Evolutionary conservation across 2,113 vertebrate genomes (phyloP).

Genomic region (Oceanodroma tethys): DNA sequence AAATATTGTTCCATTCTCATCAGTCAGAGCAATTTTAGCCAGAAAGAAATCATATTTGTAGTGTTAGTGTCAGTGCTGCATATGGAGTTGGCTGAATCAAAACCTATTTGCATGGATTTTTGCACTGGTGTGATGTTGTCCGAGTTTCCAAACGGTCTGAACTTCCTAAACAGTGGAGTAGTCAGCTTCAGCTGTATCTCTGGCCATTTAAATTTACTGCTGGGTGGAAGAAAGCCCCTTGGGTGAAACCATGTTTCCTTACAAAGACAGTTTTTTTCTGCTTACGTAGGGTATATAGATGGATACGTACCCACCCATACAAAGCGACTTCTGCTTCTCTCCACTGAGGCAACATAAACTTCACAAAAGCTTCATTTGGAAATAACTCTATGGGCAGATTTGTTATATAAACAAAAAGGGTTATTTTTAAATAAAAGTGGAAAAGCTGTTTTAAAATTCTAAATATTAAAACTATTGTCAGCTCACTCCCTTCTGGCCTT

Average conservation of each 20-base stretch:
- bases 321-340: not conserved
- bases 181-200: not conserved
- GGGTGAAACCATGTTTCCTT: not conserved
- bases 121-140: not conserved
- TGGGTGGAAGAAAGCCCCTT: not conserved
- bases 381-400: not conserved
- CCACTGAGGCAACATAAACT: not conserved
- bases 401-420: not conserved
- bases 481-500: not conserved
- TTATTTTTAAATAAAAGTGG: not conserved
- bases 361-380: not conserved
- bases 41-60: not conserved
- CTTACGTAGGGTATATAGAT: not conserved
- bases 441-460: not conserved
- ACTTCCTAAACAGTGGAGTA: not conserved
- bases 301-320: not conserved
- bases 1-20: not conserved
- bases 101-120: not conserved
- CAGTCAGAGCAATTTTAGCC: not conserved
- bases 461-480: not conserved
- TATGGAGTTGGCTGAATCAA: not conserved
- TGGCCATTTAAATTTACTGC: not conserved
- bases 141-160: not conserved
- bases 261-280: not conserved
- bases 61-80: not conserved